Base-by-base conservation (phyloP, 1,140 invertebrate genomes). In the Drosophila eugracilis region DNA sequence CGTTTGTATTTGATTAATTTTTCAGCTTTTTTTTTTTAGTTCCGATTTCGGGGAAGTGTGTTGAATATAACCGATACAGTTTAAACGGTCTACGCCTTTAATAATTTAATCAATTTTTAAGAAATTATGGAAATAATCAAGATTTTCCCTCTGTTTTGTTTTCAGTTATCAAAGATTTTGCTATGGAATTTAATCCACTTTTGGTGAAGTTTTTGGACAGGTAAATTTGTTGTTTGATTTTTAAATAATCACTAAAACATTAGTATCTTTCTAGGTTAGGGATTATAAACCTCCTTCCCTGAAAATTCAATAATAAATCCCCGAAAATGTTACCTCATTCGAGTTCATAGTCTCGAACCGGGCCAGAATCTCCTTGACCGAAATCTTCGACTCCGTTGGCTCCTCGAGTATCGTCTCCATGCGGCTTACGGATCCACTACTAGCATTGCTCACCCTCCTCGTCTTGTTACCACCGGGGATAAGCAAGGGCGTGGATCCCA, bases 321-420 rank as follows among this genome's bases (percentile, higher is more conserved):
- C 36, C 5, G 2, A 39, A 39, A 39, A 17, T 17, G 14, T 39
- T 81, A 86, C 81, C 81, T 86, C 81, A 14, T 88, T 66, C 22
- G 73, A 77, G 69, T 81, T 93, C 41, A 96, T 92, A 89, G 96
- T 96, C 81, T 96, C 96, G 90, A 96, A 96, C 45, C 95, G 93
- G 26, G 95, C 95, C 52, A 96, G 91, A 69, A 96, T 96, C 76
- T 96, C 95, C 72, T 95, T 95, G 26, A 96, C 96, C 58, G 95
- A 96, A 62, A 96, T 93, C 92, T 96, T 96, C 17, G 94, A 94
- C 85, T 96, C 95, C 5, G 92, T 92, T 5, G 94, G 94, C 74
- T 96, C 95, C 86, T 96, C 95, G n/a, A 95, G 93, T 30, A 96
- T 96, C 2, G 95, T 96, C 90, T 95, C 95, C 95, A 96, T 96